These are phyloP conservation scores for Eulemur rufifrons DNA, from an alignment of 2,113 vertebrate genomes.

Conservation along the genomic window DNA sequence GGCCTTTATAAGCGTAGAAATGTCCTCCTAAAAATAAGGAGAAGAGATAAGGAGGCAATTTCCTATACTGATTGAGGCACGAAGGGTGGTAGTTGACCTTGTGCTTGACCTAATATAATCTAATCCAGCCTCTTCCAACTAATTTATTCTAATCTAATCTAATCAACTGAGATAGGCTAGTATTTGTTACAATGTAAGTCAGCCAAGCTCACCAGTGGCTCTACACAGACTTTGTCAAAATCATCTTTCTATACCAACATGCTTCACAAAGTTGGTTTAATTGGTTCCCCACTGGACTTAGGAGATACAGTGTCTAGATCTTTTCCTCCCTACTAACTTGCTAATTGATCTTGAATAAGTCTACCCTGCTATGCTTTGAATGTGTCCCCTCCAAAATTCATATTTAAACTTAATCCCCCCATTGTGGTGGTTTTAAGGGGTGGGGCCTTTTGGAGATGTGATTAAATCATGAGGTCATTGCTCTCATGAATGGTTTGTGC, in stretches of 20 bases:
- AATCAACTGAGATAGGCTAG: neutral
- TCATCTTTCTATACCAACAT: neutral
- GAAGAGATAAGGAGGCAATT: neutral
- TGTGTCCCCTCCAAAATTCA: too few relatives aligned
- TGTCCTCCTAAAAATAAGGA: neutral
- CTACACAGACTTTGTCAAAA: neutral
- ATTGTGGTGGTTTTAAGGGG: neutral
- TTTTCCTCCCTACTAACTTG: neutral
- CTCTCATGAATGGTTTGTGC: too few relatives aligned
- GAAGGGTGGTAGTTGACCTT: neutral
- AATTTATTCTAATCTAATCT: neutral
- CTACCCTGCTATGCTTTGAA: too few relatives aligned
- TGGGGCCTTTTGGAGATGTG: neutral
- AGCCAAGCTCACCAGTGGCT: neutral
- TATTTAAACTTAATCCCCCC: neutral
- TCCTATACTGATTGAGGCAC: accelerated
- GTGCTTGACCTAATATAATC: neutral
- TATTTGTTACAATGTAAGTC: neutral
- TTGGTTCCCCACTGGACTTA: neutral
- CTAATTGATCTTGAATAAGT: neutral
- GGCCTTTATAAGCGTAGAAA: neutral
- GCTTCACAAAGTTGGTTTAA: neutral
- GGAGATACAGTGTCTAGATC: neutral
- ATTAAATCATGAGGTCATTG: neutral
- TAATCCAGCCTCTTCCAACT: accelerated